A percentile compares a stretch with the other conserved stretches of the same genome.
These are phyloP conservation scores for Hemiprocne comata DNA, from an alignment of 2,113 vertebrate genomes.

Conservation along the genomic window DNA sequence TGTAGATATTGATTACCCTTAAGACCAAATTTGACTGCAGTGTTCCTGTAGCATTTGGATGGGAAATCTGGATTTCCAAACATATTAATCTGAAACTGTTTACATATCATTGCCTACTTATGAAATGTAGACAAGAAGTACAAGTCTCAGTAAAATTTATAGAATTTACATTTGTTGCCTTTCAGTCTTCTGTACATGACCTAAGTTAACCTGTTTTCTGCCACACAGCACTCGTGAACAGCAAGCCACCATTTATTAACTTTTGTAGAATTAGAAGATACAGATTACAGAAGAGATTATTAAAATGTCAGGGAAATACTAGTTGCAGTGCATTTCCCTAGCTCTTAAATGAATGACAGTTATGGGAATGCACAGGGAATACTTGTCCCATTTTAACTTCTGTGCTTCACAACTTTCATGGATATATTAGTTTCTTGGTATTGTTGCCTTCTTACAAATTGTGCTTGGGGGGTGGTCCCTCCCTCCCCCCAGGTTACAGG, in stretches of 20 bases:
- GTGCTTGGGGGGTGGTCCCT: rapidly evolving
- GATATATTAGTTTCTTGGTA: not conserved
- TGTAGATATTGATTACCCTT: not conserved
- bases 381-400: not conserved
- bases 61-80: not conserved
- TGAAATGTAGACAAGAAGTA: not conserved
- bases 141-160: not conserved
- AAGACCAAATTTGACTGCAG: not conserved
- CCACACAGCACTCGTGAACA: not conserved
- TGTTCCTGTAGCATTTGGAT: not conserved
- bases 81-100: not conserved
- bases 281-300: not conserved
- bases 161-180: not conserved
- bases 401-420: not conserved
- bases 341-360: not conserved
- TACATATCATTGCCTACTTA: not conserved
- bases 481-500: not conserved
- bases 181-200: not conserved
- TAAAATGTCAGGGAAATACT: not conserved
- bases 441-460: not conserved
- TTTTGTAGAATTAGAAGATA: not conserved
- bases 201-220: not conserved
- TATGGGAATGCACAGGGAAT: not conserved
- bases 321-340: not conserved
- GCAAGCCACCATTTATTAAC: not conserved